A percentile compares a stretch with the other conserved stretches of the same genome.
phyloP scores from a whole-genome alignment of 2,797 vertebrate species.

The Enteromius paludinosus region DNA sequence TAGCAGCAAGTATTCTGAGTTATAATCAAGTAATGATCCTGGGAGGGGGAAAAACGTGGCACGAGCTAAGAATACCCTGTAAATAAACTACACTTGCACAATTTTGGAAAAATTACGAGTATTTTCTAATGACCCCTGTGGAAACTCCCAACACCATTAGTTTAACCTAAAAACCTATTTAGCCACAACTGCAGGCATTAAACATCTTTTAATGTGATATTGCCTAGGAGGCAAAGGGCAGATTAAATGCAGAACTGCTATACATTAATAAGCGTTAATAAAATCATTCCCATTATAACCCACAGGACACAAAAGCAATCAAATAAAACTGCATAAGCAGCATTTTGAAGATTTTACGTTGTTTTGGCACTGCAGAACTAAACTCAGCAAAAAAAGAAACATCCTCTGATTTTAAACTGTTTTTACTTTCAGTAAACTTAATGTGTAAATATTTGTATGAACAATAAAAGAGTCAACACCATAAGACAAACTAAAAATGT shows the following conservation, averaged over 20 bases:
- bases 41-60: neutral
- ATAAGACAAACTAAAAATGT: too few species aligned
- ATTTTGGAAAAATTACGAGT: neutral
- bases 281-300: neutral
- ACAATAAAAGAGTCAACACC: too few species aligned
- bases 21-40: neutral
- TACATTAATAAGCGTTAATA: conserved; percentile 23
- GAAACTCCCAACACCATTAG: conserved; percentile 24
- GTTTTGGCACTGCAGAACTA: neutral
- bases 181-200: conserved; percentile 21
- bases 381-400: too few species aligned
- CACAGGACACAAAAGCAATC: neutral
- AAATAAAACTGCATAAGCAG: conserved; percentile 2
- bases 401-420: too few species aligned
- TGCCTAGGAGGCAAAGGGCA: neutral
- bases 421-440: too few species aligned
- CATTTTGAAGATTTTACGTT: neutral
- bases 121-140: conserved; percentile 31
- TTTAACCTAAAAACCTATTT: conserved; percentile 44
- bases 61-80: neutral
- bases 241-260: neutral
- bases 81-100: neutral
- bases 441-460: too few species aligned
- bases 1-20: neutral
- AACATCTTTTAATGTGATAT: conserved; percentile 20